Evolutionary conservation across 2,888 invertebrate genomes (phyloP), one percentile per base, ranked within the genome.

Genomic region (Eugnorisma glareosa): DNA sequence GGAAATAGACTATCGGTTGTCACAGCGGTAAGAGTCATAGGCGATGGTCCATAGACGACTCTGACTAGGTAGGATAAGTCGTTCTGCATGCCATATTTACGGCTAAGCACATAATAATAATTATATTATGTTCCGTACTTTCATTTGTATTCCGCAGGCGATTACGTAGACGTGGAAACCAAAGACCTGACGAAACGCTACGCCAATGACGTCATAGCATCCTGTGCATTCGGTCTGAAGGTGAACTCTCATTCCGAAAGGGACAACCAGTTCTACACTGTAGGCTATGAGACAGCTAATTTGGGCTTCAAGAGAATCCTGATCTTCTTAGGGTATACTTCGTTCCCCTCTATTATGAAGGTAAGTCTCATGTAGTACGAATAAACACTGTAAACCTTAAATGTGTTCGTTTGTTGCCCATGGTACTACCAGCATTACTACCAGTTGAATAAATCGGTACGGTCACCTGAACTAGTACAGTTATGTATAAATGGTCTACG

Each of bases 241-340:
- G 95, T 97, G 13, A 95, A 97, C 89, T 97, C 97, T 0, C 93
- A 97, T 63, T 89, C 90, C n/a, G 94, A 97, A 0, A 93, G 90
- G 4, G 90, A 97, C 2, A 97, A 97, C 83, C 93, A 96, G 68
- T 97, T 97, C 89, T 97, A 97, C 85, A 63, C 86, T 35, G 95
- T 94, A 92, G 97, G 97, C 6, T 96, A 95, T 80, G 92, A 92
- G n/a, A 89, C 95, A 15, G 96, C 97, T 5, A 84, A 80, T 11
- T 89, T 89, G 73, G 88, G 73, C 13, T 91, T 91, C 51, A 76
- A 75, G 6, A 89, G 89, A 48, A 18, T 91, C 1, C 48, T 94
- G 0, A 81, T 88, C 63, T 83, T 92, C 64, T 86, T 94, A 1
- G 82, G 86, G 89, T 92, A 82, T 48, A 61, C 59, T 28, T 66